Evolutionary conservation across 2,797 vertebrate species (phyloP).

Genomic region (Phrynocephalus vlangalii): DNA sequence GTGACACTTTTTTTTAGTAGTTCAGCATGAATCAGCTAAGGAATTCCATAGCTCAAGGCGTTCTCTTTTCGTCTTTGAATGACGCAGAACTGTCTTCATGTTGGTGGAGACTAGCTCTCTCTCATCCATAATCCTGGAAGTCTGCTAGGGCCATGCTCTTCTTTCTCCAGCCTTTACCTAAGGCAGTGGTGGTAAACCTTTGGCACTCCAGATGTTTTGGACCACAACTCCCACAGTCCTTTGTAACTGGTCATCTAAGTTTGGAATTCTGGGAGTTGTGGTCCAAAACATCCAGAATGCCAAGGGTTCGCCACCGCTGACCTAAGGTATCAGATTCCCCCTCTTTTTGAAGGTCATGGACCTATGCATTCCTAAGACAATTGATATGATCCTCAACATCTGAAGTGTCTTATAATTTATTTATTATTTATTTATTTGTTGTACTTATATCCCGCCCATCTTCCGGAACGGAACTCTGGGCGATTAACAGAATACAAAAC

Average conservation of each 20-base stretch:
- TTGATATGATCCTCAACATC: conserved; percentile 1
- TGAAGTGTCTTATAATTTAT: conserved; percentile 5
- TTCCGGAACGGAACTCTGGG: too few species aligned
- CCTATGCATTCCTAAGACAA: conserved; percentile 23
- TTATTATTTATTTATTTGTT: too few species aligned
- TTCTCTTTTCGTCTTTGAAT: neutral
- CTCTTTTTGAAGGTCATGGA: neutral
- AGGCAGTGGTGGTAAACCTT: neutral
- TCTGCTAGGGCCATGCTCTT: neutral
- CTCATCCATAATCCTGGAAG: neutral
- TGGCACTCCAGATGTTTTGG: too few species aligned
- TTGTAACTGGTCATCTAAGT: too few species aligned
- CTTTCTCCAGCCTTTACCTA: neutral
- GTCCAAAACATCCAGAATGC: too few species aligned
- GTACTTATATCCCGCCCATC: too few species aligned
- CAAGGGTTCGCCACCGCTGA: too few species aligned
- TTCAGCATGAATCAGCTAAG: neutral
- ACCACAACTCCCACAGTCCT: too few species aligned
- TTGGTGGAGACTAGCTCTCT: neutral
- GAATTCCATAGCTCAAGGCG: neutral
- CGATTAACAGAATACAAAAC: too few species aligned
- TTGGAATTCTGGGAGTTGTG: too few species aligned
- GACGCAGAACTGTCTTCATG: neutral
- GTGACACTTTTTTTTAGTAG: neutral
- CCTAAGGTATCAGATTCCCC: neutral